phyloP scores from a whole-genome alignment of 2,888 invertebrate genomes.

The Caprella mutica region DNA sequence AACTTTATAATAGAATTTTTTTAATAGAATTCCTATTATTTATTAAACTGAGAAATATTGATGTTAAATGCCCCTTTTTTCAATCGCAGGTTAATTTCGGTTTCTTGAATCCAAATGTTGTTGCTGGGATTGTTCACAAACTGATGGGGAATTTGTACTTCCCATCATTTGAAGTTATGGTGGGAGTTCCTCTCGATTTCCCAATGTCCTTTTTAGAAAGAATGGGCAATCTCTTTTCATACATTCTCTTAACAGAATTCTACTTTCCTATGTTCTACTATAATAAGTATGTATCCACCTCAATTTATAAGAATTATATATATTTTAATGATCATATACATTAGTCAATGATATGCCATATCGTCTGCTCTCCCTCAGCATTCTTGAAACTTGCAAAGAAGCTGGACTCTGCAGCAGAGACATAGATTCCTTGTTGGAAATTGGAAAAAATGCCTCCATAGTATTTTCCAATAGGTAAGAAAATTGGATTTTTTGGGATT shows the following conservation, averaged over 20 bases:
- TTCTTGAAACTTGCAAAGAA: background rate
- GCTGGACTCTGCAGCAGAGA: background rate
- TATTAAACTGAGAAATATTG: background rate
- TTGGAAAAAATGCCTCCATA: conserved; percentile 4
- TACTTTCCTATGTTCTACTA: no score
- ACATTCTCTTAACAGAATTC: no score
- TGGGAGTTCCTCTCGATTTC: background rate
- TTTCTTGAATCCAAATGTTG: conserved; percentile 1
- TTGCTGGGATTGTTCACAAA: background rate
- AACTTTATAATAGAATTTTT: no score
- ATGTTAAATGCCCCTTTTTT: background rate
- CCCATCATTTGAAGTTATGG: conserved; percentile 2
- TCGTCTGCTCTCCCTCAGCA: no score
- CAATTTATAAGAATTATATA: no score
- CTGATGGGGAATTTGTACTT: conserved; percentile 8
- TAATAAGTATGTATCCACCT: no score
- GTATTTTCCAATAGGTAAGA: conserved; percentile 9
- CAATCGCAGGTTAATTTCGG: conserved; percentile 7
- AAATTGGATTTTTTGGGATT: no score
- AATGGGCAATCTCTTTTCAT: background rate
- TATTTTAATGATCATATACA: no score
- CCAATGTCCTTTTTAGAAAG: conserved; percentile 9
- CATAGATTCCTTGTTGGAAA: conserved; percentile 9
- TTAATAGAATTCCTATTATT: background rate
- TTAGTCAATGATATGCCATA: no score